Conservation (phyloP, 2,888 invertebrate species). For the Diplazon laetatorius region DNA sequence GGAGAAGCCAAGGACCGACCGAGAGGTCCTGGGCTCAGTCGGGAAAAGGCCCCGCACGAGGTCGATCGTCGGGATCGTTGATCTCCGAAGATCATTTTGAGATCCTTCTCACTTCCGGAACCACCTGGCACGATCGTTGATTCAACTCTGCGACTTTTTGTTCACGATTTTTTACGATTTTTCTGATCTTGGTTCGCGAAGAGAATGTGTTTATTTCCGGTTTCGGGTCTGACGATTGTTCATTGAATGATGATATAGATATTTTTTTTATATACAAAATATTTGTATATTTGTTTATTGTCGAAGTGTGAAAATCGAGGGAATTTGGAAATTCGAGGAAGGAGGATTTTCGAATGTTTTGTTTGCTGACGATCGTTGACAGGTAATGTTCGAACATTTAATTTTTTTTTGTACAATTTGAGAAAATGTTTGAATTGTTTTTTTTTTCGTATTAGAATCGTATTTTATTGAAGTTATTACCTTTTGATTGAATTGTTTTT, state of each 20-base stretch:
- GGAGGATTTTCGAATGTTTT: background rate
- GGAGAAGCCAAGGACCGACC: slow-evolving; percentile 5
- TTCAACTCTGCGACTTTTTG: background rate
- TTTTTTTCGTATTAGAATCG: too few relatives aligned
- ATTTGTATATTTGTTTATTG: background rate
- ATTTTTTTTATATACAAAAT: too few relatives aligned
- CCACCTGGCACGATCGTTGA: slow-evolving; percentile 31
- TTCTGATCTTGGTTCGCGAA: slow-evolving; percentile 32
- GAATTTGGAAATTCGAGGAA: too few relatives aligned
- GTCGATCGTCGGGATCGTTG: slow-evolving; percentile 43
- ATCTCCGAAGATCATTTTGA: slow-evolving; percentile 39
- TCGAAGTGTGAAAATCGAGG: background rate
- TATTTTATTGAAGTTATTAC: too few relatives aligned
- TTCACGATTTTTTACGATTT: background rate
- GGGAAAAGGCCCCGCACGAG: background rate
- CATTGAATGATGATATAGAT: background rate
- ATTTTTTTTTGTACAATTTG: background rate
- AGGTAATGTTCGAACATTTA: slow-evolving; percentile 15
- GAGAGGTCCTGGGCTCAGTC: background rate
- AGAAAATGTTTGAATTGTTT: too few relatives aligned
- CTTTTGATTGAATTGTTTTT: too few relatives aligned
- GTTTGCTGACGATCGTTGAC: background rate
- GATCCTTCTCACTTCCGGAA: slow-evolving; percentile 49
- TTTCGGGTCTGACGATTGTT: background rate
- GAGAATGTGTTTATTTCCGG: slow-evolving; percentile 17